A percentile compares a stretch with the other conserved stretches of the same genome.
Conservation (phyloP, 2,888 invertebrate species). For the Lasioglossum marginatum region DNA sequence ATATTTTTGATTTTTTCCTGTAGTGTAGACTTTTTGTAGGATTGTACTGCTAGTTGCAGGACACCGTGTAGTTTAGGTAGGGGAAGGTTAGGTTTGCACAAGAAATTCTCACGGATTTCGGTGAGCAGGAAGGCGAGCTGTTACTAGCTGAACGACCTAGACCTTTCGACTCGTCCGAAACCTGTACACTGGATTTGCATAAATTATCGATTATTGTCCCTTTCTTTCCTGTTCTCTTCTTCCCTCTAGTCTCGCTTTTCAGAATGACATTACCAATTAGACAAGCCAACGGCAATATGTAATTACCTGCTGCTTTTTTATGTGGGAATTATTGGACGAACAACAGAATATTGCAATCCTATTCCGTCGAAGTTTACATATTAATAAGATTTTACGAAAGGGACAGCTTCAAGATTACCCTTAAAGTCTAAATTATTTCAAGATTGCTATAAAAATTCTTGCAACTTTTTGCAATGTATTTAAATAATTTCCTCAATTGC, state of each 20-base stretch:
- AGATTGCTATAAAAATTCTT: too few species aligned
- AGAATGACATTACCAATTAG: neutral
- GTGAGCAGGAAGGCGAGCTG: slow-evolving; percentile 62
- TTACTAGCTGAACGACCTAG: slow-evolving; percentile 75
- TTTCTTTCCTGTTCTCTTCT: slow-evolving; percentile 25
- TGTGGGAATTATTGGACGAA: neutral
- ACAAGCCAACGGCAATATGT: neutral
- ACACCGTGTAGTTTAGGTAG: neutral
- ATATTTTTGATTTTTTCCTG: neutral
- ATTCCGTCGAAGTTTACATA: neutral
- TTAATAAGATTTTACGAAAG: neutral
- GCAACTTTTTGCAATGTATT: too few species aligned
- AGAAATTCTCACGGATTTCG: slow-evolving; percentile 74
- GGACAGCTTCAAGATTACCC: neutral
- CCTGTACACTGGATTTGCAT: slow-evolving; percentile 73
- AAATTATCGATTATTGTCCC: slow-evolving; percentile 55
- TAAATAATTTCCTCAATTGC: too few species aligned
- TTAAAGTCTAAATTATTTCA: neutral
- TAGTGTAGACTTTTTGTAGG: neutral
- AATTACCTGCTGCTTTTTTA: neutral
- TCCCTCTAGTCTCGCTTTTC: slow-evolving; percentile 2
- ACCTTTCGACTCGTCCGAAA: slow-evolving; percentile 75
- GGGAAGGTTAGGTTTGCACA: slow-evolving; percentile 64
- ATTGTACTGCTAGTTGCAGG: neutral
- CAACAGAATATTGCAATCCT: neutral